phyloP scores from a whole-genome alignment of 2,888 invertebrate genomes.

The Esperia sulphurella region DNA sequence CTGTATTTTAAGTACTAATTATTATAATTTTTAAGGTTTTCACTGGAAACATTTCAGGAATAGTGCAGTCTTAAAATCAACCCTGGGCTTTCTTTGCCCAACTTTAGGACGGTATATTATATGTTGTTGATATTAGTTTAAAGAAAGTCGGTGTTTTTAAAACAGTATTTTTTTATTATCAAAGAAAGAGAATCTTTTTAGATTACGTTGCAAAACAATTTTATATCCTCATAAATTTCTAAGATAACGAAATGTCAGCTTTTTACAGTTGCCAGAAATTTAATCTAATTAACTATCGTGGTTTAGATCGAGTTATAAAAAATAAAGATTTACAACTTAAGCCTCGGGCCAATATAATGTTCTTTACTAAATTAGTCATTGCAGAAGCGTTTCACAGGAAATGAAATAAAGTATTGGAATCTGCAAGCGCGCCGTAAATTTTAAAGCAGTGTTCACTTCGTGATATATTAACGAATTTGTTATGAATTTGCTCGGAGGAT shows the following conservation, averaged over 20 bases:
- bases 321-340: slow-evolving; percentile 32
- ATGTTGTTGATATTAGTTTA: too few relatives aligned
- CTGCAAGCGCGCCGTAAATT: slow-evolving; percentile 27
- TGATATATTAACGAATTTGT: slow-evolving; percentile 20
- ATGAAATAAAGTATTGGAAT: slow-evolving; percentile 26
- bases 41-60: too few relatives aligned
- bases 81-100: too few relatives aligned
- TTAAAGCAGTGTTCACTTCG: slow-evolving; percentile 17
- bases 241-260: slow-evolving; percentile 25
- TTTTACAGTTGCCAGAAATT: slow-evolving; percentile 30
- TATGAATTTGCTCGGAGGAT: slow-evolving; percentile 21
- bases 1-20: too few relatives aligned
- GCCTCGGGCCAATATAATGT: slow-evolving; percentile 27
- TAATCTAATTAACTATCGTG: slow-evolving; percentile 33
- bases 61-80: too few relatives aligned
- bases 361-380: slow-evolving; percentile 35
- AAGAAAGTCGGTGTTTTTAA: background rate
- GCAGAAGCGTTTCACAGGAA: slow-evolving; percentile 15
- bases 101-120: too few relatives aligned
- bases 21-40: too few relatives aligned
- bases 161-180: background rate
- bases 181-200: background rate
- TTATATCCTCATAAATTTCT: slow-evolving; percentile 28
- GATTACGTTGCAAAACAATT: slow-evolving; percentile 21
- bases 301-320: slow-evolving; percentile 26